phyloP scores from a whole-genome alignment of 1,140 invertebrate genomes.

The Wasmannia auropunctata region DNA sequence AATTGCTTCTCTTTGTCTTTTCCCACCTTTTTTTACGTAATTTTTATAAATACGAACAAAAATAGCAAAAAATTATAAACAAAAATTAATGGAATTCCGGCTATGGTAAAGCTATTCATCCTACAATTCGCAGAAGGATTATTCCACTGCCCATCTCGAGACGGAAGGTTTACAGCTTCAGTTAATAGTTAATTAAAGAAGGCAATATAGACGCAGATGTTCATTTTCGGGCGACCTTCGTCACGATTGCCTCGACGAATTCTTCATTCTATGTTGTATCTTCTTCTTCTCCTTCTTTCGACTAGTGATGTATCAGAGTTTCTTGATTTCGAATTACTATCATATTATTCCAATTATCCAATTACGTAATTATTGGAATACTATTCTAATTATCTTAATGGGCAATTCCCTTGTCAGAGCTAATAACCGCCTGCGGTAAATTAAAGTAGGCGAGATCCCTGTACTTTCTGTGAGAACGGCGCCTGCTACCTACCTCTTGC shows the following conservation, averaged over 20 bases:
- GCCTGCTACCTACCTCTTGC: slow-evolving; percentile 25
- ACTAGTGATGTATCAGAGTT: neutral
- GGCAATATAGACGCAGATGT: neutral
- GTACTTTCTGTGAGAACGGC: slow-evolving; percentile 33
- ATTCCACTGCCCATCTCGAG: neutral
- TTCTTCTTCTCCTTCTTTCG: neutral
- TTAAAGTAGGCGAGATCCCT: slow-evolving; percentile 18
- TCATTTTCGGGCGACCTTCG: neutral
- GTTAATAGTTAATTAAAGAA: neutral
- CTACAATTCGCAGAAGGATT: neutral
- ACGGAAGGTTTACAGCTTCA: neutral
- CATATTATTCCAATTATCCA: slow-evolving; percentile 13
- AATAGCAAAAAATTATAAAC: neutral
- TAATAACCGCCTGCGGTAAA: slow-evolving; percentile 62
- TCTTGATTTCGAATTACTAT: slow-evolving; percentile 38
- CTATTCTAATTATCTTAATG: slow-evolving; percentile 54
- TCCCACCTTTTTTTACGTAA: too few relatives aligned
- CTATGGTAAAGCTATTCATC: neutral
- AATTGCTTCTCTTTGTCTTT: neutral
- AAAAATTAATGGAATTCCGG: neutral
- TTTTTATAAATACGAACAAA: neutral
- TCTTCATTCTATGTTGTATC: too few relatives aligned
- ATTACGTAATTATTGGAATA: slow-evolving; percentile 42
- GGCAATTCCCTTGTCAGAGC: slow-evolving; percentile 62
- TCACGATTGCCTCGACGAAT: slow-evolving; percentile 1